These are phyloP conservation scores for Caiman crocodilus DNA, from an alignment of 2,797 vertebrate genomes.

Conservation along the genomic window DNA sequence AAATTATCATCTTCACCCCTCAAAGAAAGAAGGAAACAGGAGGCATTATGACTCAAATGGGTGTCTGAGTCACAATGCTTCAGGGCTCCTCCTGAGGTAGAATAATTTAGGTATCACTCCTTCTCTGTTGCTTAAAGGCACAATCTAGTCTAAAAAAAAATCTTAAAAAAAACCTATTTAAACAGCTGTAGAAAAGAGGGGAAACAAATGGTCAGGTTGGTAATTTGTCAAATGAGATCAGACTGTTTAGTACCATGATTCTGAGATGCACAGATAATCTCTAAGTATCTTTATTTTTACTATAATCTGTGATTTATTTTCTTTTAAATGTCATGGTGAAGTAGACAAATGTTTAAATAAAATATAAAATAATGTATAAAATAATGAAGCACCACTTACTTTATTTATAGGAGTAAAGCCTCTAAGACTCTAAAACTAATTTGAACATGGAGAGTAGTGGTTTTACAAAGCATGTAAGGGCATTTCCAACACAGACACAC, in stretches of 20 bases:
- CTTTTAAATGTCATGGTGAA: background rate
- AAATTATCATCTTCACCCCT: background rate
- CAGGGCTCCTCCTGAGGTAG: background rate
- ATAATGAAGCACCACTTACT: background rate
- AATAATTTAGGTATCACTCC: background rate
- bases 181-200: background rate
- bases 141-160: background rate
- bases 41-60: background rate
- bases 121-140: background rate
- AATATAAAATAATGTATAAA: background rate
- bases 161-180: background rate
- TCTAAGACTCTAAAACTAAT: background rate
- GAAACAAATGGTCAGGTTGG: background rate
- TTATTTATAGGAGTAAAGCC: background rate
- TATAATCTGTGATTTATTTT: background rate
- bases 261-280: background rate
- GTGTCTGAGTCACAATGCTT: background rate
- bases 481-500: background rate
- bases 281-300: fast-evolving
- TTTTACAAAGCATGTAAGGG: conserved; percentile 1
- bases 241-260: background rate
- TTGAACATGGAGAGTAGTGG: background rate
- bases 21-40: background rate
- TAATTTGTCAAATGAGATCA: too few species aligned
- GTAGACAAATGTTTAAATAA: background rate